phyloP scores from a whole-genome alignment of 1,140 invertebrate species.

The Hylyphantes graminicola region DNA sequence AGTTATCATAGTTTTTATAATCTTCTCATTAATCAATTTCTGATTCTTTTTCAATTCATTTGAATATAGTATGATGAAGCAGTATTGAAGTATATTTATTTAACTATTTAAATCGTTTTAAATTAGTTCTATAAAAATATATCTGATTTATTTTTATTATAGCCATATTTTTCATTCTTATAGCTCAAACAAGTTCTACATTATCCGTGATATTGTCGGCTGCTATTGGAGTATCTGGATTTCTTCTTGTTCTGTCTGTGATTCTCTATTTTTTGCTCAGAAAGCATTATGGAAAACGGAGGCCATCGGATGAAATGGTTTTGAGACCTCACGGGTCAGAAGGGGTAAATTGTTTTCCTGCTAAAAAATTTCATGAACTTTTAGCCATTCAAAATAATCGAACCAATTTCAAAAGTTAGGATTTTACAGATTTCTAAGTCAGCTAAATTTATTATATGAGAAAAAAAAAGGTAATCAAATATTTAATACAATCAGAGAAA shows the following conservation, averaged over 20 bases:
- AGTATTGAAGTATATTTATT: neutral
- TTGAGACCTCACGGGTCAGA: constrained; percentile 76
- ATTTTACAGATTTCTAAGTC: too few species aligned
- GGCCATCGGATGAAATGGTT: constrained; percentile 74
- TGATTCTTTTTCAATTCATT: neutral
- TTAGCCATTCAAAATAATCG: too few species aligned
- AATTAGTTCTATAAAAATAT: neutral
- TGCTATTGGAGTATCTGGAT: constrained; percentile 74
- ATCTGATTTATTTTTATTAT: neutral
- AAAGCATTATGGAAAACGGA: constrained; percentile 70
- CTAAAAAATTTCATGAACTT: neutral
- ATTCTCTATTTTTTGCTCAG: constrained; percentile 74
- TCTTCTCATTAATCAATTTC: neutral
- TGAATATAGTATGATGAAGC: neutral
- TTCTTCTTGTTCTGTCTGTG: constrained; percentile 73
- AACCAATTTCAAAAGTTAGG: too few species aligned
- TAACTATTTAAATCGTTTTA: too few species aligned
- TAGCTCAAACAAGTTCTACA: constrained; percentile 52
- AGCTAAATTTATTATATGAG: too few species aligned
- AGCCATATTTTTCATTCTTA: neutral
- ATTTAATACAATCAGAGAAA: too few species aligned
- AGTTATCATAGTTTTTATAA: too few species aligned
- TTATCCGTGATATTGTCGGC: constrained; percentile 69
- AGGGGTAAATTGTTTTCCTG: constrained; percentile 67
- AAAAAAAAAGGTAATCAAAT: too few species aligned